phyloP scores from a whole-genome alignment of 2,888 invertebrate genomes.

The Ecliptopera silaceata region DNA sequence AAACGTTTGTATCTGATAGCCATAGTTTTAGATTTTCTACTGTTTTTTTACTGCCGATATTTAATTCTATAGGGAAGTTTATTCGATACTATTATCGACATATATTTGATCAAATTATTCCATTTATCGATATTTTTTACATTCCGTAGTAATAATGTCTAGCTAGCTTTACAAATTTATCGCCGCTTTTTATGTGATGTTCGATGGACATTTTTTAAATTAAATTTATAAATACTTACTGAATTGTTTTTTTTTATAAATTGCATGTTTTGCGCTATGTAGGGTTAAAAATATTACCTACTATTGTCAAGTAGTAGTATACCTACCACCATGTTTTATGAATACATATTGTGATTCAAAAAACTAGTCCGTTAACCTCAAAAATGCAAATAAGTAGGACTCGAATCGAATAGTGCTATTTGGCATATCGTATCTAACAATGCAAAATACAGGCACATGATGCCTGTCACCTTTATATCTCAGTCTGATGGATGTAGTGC shows the following conservation, averaged over 20 bases:
- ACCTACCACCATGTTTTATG: too few species aligned
- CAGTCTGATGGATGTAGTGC: too few species aligned
- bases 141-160: constrained; percentile 34
- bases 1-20: constrained; percentile 13
- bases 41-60: constrained; percentile 9
- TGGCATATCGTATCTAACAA: too few species aligned
- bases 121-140: constrained; percentile 8
- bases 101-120: constrained; percentile 1
- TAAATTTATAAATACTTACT: constrained; percentile 58
- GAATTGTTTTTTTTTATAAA: constrained; percentile 39
- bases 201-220: constrained; percentile 62
- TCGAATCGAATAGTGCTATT: too few species aligned
- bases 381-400: too few species aligned
- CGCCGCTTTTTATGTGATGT: constrained; percentile 55
- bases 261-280: background rate
- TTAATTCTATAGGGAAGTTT: background rate
- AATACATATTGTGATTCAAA: too few species aligned
- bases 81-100: background rate
- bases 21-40: constrained; percentile 22
- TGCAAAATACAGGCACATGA: too few species aligned
- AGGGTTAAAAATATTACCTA: too few species aligned
- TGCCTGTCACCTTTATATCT: too few species aligned
- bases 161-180: constrained; percentile 42
- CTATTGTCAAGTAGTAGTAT: too few species aligned
- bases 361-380: too few species aligned